These are phyloP conservation scores for Podabrus alpinus DNA, from an alignment of 2,888 invertebrate genomes.

Conservation along the genomic window DNA sequence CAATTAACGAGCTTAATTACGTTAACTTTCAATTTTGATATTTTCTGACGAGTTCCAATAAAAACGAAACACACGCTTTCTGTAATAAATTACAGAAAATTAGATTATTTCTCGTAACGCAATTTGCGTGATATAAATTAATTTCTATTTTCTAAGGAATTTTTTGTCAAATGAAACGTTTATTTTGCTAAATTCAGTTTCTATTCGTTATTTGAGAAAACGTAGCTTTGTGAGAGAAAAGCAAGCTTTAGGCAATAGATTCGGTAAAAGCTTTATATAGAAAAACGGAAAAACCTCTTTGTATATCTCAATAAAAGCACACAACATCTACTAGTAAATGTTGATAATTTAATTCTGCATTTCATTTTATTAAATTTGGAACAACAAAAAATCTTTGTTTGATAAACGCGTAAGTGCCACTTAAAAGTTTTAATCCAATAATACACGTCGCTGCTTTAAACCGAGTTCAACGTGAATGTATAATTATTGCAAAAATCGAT, in stretches of 20 bases:
- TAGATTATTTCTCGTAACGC: not conserved
- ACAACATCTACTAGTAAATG: slow-evolving; percentile 10
- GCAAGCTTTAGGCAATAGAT: slow-evolving; percentile 13
- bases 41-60: not conserved
- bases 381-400: not conserved
- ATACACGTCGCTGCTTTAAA: not conserved
- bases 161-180: slow-evolving; percentile 6
- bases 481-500: not conserved
- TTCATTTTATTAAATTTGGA: not conserved
- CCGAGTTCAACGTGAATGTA: not conserved
- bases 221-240: slow-evolving; percentile 13
- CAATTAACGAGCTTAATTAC: not conserved
- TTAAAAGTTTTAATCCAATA: not conserved
- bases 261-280: slow-evolving; percentile 16
- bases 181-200: slow-evolving; percentile 10
- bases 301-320: slow-evolving; percentile 16
- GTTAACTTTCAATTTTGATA: not conserved
- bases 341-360: slow-evolving; percentile 18
- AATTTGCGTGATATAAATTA: not conserved
- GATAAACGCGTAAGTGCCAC: not conserved
- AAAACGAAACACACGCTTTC: not conserved
- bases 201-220: slow-evolving; percentile 9
- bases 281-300: slow-evolving; percentile 16
- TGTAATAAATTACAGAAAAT: not conserved
- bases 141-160: not conserved